Percentiles rank a stretch among this genome's conserved stretches.
Conservation (phyloP, 2,888 invertebrate genomes). For the Morinoia aosen region DNA sequence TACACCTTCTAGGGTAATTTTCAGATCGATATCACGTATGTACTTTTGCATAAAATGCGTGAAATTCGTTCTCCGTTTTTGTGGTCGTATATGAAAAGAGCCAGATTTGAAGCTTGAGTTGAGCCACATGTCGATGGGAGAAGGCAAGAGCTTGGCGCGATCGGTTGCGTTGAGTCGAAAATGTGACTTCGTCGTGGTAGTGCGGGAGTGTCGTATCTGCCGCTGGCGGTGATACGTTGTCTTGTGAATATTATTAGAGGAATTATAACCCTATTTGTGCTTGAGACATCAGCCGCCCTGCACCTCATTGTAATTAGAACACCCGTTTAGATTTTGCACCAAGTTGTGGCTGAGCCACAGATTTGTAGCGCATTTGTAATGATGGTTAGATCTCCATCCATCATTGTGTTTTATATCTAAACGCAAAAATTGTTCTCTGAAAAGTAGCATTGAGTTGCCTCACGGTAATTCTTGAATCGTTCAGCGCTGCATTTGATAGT, state of each 20-base stretch:
- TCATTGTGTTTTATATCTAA: not conserved
- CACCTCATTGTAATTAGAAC: constrained; percentile 9
- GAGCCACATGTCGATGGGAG: constrained; percentile 8
- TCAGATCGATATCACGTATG: not conserved
- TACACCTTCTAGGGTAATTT: not conserved
- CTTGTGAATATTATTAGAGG: constrained; percentile 34
- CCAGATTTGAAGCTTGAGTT: not conserved
- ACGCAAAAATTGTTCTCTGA: not conserved
- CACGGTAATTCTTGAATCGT: not conserved
- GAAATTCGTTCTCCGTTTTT: not conserved
- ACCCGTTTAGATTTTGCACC: constrained; percentile 13
- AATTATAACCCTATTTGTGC: constrained; percentile 23
- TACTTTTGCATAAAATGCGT: not conserved
- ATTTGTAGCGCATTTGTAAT: not conserved
- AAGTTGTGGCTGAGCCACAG: not conserved
- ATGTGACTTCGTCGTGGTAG: constrained; percentile 40
- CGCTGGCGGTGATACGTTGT: constrained; percentile 50
- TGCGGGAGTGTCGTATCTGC: constrained; percentile 35
- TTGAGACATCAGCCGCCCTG: not conserved
- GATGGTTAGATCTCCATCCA: constrained; percentile 17
- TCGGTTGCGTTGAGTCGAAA: constrained; percentile 43
- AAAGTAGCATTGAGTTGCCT: not conserved
- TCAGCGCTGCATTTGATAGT: not conserved
- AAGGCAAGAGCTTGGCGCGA: constrained; percentile 24
- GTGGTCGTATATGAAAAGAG: not conserved